Conservation (phyloP, 1,140 invertebrate species). For the Lutraria rhynchaena region DNA sequence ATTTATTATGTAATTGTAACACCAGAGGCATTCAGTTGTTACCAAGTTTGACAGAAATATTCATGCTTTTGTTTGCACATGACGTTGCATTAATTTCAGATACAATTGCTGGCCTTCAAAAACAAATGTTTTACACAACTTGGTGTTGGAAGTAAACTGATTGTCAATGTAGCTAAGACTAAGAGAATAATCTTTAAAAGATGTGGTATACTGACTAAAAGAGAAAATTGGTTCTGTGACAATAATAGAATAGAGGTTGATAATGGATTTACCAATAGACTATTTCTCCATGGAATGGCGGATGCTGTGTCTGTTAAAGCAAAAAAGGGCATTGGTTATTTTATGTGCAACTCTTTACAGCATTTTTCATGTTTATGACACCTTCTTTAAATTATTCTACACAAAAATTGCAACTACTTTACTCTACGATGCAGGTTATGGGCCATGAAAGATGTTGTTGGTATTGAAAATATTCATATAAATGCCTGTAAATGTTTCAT, state of each 20-base stretch:
- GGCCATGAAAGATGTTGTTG: conserved; percentile 18
- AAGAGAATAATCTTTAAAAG: conserved; percentile 1
- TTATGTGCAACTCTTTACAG: background rate
- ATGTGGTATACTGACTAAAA: background rate
- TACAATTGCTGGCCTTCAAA: background rate
- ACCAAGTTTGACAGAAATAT: conserved; percentile 1
- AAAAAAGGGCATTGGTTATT: background rate
- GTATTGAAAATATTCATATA: conserved; percentile 13
- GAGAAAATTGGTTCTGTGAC: background rate
- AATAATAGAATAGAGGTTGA: background rate
- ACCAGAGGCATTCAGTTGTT: conserved; percentile 13
- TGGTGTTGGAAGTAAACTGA: background rate
- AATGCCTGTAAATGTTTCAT: conserved; percentile 34
- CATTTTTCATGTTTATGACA: conserved; percentile 15
- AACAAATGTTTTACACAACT: background rate
- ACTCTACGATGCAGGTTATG: background rate
- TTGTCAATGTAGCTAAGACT: background rate
- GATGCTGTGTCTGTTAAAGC: background rate
- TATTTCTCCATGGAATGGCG: background rate
- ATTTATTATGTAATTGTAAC: conserved; percentile 4
- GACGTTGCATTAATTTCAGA: background rate
- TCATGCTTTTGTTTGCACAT: background rate
- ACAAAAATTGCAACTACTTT: conserved; percentile 22
- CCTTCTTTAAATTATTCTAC: conserved; percentile 12
- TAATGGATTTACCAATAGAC: background rate